Evolutionary conservation across 2,797 vertebrate species (phyloP), one percentile per base, ranked within the genome.

Genomic region (Gallinago nigripennis): DNA sequence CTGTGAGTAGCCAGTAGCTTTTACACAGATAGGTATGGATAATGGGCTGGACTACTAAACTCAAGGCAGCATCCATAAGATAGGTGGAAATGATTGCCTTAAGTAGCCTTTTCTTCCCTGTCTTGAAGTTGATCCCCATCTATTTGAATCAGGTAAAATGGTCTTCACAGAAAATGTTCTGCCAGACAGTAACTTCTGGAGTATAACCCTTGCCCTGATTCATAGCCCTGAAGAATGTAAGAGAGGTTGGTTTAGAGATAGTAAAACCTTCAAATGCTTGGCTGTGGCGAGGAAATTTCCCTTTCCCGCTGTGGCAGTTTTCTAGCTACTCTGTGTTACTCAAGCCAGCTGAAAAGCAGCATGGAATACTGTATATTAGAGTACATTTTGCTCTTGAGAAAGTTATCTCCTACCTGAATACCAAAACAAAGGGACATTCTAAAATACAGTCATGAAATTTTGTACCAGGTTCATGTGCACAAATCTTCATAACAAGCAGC

Each of bases 401-500:
- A 73, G 53, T 85, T 65, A 45, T 82, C 56, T 95, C 41, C 88
- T 85, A 86, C 60, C 45, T 65, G 53, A 94, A 61, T 70, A 79
- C 28, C 69, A 66, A 82, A 83, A n/a, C 50, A 95, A 90, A 69
- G 19, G 24, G 64, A 39, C 10, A 16, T 82, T 65, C 33, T 75
- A 41, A 90, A 95, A 80, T 84, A 46, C 5, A 66, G 43, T 48
- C 8, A 70, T 54, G 68, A 84, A 86, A 86, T 57, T 79, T 19
- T 85, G 45, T 88, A 83, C 64, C 50, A 58, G 48, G 76, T 86
- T 75, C 87, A 68, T 50, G 68, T 63, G 77, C 50, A 82, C 89
- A 90, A 79, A 57, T 94, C 70, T 94, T 93, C 88, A 35, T 95
- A 93, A 90, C 60, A 83, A 79, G 43, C 19, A 68, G 20, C 33